These are phyloP conservation scores for Entomobrya multifasciata DNA, from an alignment of 2,888 invertebrate species.

Conservation along the genomic window DNA sequence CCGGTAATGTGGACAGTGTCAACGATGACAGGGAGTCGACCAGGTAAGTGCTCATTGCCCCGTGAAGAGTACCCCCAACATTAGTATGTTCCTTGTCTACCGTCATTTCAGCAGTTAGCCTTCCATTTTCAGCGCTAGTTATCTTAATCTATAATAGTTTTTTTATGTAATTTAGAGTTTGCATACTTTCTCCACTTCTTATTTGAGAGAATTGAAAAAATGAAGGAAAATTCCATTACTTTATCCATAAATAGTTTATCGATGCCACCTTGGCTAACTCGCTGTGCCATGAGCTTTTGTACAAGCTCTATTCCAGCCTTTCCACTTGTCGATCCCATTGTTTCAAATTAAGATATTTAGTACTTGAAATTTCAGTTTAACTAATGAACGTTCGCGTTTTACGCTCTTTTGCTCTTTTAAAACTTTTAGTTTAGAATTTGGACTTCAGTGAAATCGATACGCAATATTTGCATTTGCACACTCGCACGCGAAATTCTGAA, in stretches of 20 bases:
- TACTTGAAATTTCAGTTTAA: no score
- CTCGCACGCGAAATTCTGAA: no score
- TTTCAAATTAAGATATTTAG: background rate
- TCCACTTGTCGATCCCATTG: conserved; percentile 52
- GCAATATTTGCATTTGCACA: no score
- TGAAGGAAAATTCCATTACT: no score
- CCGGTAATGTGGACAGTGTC: conserved; percentile 87
- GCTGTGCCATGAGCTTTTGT: conserved; percentile 81
- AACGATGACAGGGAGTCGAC: conserved; percentile 89
- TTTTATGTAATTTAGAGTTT: background rate
- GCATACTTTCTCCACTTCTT: no score
- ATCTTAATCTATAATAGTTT: conserved; percentile 81
- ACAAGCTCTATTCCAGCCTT: conserved; percentile 80
- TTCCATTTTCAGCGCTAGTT: conserved; percentile 86
- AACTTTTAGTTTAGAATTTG: no score
- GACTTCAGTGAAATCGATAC: no score
- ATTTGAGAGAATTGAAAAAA: no score
- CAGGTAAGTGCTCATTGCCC: conserved; percentile 91
- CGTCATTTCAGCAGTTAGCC: conserved; percentile 83
- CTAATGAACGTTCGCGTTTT: no score
- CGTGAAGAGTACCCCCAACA: conserved; percentile 86
- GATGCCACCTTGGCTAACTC: conserved; percentile 81
- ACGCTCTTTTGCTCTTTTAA: no score
- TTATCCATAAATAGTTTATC: conserved; percentile 80
- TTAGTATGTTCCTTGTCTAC: conserved; percentile 82